phyloP scores from a whole-genome alignment of 2,797 vertebrate genomes.

The Cryptoblepharus egeriae region DNA sequence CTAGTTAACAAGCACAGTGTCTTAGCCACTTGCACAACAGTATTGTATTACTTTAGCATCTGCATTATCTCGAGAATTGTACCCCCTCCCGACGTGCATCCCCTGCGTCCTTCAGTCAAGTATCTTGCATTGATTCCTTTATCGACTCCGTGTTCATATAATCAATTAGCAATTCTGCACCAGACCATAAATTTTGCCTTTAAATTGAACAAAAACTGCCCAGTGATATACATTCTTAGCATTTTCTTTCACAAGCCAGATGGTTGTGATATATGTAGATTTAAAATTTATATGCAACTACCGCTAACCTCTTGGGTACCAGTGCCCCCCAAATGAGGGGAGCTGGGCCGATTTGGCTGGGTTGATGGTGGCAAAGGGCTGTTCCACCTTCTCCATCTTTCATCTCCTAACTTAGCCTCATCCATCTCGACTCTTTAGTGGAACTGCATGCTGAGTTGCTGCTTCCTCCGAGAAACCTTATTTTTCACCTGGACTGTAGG shows the following conservation, averaged over 20 bases:
- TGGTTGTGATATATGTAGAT: neutral
- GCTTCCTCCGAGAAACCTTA: fast-evolving
- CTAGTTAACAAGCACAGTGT: too few relatives aligned
- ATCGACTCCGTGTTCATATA: constrained; percentile 57
- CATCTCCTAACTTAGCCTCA: fast-evolving
- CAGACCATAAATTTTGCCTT: constrained; percentile 32
- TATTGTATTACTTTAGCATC: constrained; percentile 13
- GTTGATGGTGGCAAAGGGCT: neutral
- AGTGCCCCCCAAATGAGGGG: fast-evolving
- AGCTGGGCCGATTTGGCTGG: fast-evolving
- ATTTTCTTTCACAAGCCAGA: neutral
- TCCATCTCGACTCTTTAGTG: neutral
- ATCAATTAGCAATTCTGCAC: constrained; percentile 62
- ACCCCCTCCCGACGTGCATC: constrained; percentile 24
- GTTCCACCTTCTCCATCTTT: neutral
- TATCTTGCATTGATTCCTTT: constrained; percentile 57
- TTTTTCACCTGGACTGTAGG: neutral
- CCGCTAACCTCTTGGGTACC: neutral
- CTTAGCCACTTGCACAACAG: too few relatives aligned
- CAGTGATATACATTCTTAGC: constrained; percentile 16
- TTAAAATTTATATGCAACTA: fast-evolving
- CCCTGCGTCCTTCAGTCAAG: constrained; percentile 44
- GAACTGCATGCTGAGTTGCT: neutral
- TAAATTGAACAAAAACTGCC: constrained; percentile 40
- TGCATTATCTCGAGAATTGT: constrained; percentile 22